phyloP scores from a whole-genome alignment of 2,113 vertebrate genomes.

The Brienomyrus brachyistius region DNA sequence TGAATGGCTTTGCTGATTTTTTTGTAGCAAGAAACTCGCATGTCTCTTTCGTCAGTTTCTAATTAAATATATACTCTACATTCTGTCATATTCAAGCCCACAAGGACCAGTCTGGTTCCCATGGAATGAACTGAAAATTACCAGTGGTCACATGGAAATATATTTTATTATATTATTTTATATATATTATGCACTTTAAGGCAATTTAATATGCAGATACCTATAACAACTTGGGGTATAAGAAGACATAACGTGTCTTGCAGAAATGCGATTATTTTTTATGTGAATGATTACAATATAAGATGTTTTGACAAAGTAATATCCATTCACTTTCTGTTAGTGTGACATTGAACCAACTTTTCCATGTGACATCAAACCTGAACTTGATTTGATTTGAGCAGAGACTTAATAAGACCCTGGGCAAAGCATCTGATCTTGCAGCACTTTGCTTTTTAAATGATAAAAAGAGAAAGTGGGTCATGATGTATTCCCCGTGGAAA shows the following conservation, averaged over 20 bases:
- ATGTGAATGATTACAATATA: neutral
- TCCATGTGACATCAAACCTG: neutral
- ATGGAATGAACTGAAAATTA: neutral
- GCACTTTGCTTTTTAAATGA: conserved; percentile 9
- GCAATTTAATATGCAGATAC: neutral
- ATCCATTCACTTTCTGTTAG: neutral
- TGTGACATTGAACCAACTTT: neutral
- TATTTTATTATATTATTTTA: too few relatives aligned
- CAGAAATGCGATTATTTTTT: neutral
- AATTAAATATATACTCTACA: neutral
- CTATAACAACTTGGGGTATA: neutral
- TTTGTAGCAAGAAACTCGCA: neutral
- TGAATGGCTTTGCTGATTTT: neutral
- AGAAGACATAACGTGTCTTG: neutral
- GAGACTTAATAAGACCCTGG: neutral
- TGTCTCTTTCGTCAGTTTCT: neutral
- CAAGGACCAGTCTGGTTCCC: neutral
- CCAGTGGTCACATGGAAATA: too few relatives aligned
- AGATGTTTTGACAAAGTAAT: neutral
- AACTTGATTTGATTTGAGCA: neutral
- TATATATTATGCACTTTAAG: neutral
- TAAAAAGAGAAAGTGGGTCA: conserved; percentile 19
- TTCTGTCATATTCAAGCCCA: neutral
- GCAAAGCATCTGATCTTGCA: neutral
- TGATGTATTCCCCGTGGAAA: conserved; percentile 2